These are phyloP conservation scores for Ephydatia muelleri DNA, from an alignment of 37 sponge, comb jelly and placozoan genomes.

Conservation along the genomic window DNA sequence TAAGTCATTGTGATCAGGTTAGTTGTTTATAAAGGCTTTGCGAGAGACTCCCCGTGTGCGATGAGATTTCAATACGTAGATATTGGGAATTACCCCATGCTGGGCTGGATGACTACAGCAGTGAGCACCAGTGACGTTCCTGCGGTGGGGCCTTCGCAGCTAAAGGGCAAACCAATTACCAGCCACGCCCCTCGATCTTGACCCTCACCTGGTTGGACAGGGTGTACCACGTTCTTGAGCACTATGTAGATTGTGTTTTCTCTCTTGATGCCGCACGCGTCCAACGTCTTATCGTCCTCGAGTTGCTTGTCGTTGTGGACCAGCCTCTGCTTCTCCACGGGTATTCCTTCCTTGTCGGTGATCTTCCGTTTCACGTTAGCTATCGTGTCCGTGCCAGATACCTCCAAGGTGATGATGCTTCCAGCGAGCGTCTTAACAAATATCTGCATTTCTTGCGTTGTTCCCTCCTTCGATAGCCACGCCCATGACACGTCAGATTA, in stretches of 20 bases:
- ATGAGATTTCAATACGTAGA: too few relatives aligned
- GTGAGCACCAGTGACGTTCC: too few relatives aligned
- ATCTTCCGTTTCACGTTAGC: constrained; percentile 6
- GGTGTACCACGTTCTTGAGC: constrained; percentile 4
- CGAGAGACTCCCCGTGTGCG: too few relatives aligned
- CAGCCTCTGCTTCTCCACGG: constrained; percentile 11
- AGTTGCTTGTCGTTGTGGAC: constrained; percentile 32
- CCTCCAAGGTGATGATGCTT: constrained; percentile 29
- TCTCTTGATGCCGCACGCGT: constrained; percentile 29
- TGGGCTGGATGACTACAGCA: too few relatives aligned
- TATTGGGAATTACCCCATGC: too few relatives aligned
- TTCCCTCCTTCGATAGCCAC: too few relatives aligned
- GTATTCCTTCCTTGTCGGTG: constrained; percentile 20
- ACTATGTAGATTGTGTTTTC: constrained; percentile 44
- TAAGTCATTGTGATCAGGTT: too few relatives aligned
- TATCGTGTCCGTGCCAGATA: constrained; percentile 7
- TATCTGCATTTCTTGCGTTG: neutral
- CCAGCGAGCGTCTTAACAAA: constrained; percentile 61
- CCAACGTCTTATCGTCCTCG: constrained; percentile 17
- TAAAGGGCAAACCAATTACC: too few relatives aligned
- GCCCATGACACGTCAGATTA: too few relatives aligned
- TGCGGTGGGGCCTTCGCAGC: too few relatives aligned
- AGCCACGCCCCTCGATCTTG: too few relatives aligned
- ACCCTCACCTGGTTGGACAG: neutral
- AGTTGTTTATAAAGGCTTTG: too few relatives aligned